A percentile compares a stretch with the other conserved stretches of the same genome.
These are phyloP conservation scores for Scotopteryx bipunctaria DNA, from an alignment of 2,888 invertebrate species.

Conservation along the genomic window DNA sequence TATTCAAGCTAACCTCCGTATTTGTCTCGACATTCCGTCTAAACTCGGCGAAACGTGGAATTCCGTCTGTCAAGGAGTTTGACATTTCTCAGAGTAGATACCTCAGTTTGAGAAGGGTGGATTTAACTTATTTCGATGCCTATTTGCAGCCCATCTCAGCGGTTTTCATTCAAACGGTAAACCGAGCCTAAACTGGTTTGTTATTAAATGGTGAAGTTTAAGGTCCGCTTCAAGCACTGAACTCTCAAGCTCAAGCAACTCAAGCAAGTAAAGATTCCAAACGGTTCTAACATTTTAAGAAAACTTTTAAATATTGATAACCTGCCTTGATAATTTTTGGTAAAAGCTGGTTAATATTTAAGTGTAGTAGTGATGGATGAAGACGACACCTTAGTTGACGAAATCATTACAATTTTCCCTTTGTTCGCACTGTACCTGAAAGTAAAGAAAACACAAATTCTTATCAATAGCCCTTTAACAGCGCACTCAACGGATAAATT, in stretches of 20 bases:
- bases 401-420: neutral
- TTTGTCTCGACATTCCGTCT: conserved; percentile 52
- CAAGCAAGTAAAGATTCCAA: too few species aligned
- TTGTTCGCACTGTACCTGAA: conserved; percentile 43
- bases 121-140: conserved; percentile 34
- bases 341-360: too few species aligned
- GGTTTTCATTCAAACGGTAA: conserved; percentile 24
- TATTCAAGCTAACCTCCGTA: conserved; percentile 47
- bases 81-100: conserved; percentile 44
- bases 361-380: neutral
- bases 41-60: conserved; percentile 50
- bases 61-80: conserved; percentile 49
- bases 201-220: conserved; percentile 6
- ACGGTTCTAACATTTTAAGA: too few species aligned
- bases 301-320: neutral
- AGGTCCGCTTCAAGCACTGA: neutral
- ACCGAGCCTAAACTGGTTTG: conserved; percentile 1
- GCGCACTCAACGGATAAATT: conserved; percentile 38
- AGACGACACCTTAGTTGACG: too few species aligned
- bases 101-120: conserved; percentile 43
- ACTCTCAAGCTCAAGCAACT: too few species aligned
- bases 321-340: too few species aligned
- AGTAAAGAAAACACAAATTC: conserved; percentile 38
- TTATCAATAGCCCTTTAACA: conserved; percentile 28
- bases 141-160: conserved; percentile 29